These are phyloP conservation scores for Teinopalpus imperialis DNA, from an alignment of 2,888 invertebrate species.

Conservation along the genomic window DNA sequence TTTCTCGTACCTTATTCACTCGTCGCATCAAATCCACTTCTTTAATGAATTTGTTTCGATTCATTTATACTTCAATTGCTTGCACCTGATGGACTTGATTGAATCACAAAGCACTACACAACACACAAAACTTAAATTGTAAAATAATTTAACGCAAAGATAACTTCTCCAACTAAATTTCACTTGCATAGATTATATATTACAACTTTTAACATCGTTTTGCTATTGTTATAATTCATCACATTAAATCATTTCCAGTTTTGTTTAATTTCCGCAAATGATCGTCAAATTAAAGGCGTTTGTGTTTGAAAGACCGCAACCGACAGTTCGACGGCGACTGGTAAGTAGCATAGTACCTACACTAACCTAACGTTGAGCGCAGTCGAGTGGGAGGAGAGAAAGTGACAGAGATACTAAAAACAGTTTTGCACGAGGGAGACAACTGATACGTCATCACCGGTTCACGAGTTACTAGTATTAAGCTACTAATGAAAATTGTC, in stretches of 20 bases:
- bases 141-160: conserved; percentile 15
- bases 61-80: conserved; percentile 50
- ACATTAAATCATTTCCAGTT: conserved; percentile 37
- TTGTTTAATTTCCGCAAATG: conserved; percentile 42
- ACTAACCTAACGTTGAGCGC: conserved; percentile 48
- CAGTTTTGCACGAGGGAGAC: conserved; percentile 48
- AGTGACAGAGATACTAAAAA: conserved; percentile 54
- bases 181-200: conserved; percentile 1
- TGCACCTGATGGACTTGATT: conserved; percentile 44
- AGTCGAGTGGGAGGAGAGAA: conserved; percentile 66
- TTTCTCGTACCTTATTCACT: conserved; percentile 74
- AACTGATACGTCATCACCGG: conserved; percentile 50
- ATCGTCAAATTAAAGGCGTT: conserved; percentile 40
- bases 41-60: conserved; percentile 44
- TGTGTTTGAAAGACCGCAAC: conserved; percentile 50
- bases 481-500: conserved; percentile 62
- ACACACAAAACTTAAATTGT: conserved; percentile 52
- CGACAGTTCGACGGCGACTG: conserved; percentile 71
- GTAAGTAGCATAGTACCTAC: conserved; percentile 58
- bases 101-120: conserved; percentile 63
- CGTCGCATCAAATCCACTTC: conserved; percentile 66
- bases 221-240: conserved; percentile 36
- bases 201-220: conserved; percentile 21
- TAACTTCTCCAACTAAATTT: conserved; percentile 7
- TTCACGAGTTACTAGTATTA: conserved; percentile 55